Percentiles rank a stretch among this genome's conserved stretches.
These are phyloP conservation scores for Sapajus apella DNA, from an alignment of 2,113 vertebrate species.

Conservation along the genomic window DNA sequence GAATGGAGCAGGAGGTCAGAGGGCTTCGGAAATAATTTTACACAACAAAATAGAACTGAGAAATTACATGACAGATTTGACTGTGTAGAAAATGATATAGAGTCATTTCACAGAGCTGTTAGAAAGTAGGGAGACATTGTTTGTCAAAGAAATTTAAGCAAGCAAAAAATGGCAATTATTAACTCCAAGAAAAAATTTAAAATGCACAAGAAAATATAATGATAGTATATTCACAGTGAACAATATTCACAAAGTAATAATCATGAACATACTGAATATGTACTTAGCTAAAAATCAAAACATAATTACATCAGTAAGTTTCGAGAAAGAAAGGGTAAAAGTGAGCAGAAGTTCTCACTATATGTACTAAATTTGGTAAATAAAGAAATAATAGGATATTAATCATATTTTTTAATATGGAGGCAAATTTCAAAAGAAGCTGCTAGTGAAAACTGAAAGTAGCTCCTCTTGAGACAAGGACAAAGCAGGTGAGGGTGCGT, in stretches of 20 bases:
- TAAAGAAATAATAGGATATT: not conserved
- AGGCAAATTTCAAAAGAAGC: not conserved
- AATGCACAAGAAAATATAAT: not conserved
- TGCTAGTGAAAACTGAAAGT: not conserved
- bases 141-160: conserved; percentile 27
- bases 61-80: conserved; percentile 37
- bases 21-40: not conserved
- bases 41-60: conserved; percentile 47
- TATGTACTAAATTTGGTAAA: not conserved
- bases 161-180: conserved; percentile 41
- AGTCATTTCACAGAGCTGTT: conserved; percentile 26
- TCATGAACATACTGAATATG: not conserved
- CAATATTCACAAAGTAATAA: not conserved
- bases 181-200: conserved; percentile 3
- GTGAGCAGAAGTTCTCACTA: not conserved
- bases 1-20: not conserved
- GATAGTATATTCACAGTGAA: not conserved
- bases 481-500: not conserved
- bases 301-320: not conserved
- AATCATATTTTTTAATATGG: conserved; percentile 19
- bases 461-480: not conserved
- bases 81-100: conserved; percentile 20
- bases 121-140: not conserved
- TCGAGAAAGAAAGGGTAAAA: not conserved
- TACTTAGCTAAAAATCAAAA: conserved; percentile 49